These are phyloP conservation scores for Porites evermanni DNA, from an alignment of 92 coral and sea anemone species.

Conservation along the genomic window DNA sequence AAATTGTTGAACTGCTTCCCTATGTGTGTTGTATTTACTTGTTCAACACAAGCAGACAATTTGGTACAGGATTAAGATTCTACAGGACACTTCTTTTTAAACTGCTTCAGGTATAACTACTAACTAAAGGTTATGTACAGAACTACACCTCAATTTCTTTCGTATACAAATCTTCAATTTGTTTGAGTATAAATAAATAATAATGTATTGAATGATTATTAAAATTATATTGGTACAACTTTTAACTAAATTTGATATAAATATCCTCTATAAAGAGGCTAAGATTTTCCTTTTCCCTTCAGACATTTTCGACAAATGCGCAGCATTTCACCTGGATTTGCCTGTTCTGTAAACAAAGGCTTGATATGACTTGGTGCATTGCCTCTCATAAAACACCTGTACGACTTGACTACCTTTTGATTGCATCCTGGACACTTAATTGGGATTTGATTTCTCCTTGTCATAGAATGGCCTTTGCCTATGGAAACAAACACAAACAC, in stretches of 20 bases:
- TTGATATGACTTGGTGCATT: slow-evolving; percentile 78
- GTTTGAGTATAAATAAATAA: background rate
- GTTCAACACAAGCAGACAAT: too few species aligned
- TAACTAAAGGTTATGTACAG: too few species aligned
- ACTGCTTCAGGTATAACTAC: too few species aligned
- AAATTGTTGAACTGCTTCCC: too few species aligned
- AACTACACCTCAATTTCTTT: background rate
- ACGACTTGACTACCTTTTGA: slow-evolving; percentile 82
- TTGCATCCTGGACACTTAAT: slow-evolving; percentile 80
- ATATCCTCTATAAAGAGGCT: background rate
- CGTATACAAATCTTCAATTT: background rate
- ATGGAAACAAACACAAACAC: slow-evolving; percentile 7
- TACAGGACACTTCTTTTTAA: too few species aligned
- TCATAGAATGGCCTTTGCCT: slow-evolving; percentile 53
- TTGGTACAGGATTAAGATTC: too few species aligned
- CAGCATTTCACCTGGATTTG: slow-evolving; percentile 49
- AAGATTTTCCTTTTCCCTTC: slow-evolving; percentile 10
- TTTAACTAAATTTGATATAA: background rate
- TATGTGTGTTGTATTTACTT: too few species aligned
- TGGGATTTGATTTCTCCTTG: slow-evolving; percentile 73
- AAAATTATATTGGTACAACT: background rate
- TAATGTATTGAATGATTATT: background rate
- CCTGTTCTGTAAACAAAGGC: slow-evolving; percentile 75
- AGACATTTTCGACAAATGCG: slow-evolving; percentile 89
- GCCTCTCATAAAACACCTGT: slow-evolving; percentile 70